Percentiles rank a stretch among this genome's conserved stretches.
These are phyloP conservation scores for Drosophila bocqueti DNA, from an alignment of 1,140 invertebrate species.

Conservation along the genomic window DNA sequence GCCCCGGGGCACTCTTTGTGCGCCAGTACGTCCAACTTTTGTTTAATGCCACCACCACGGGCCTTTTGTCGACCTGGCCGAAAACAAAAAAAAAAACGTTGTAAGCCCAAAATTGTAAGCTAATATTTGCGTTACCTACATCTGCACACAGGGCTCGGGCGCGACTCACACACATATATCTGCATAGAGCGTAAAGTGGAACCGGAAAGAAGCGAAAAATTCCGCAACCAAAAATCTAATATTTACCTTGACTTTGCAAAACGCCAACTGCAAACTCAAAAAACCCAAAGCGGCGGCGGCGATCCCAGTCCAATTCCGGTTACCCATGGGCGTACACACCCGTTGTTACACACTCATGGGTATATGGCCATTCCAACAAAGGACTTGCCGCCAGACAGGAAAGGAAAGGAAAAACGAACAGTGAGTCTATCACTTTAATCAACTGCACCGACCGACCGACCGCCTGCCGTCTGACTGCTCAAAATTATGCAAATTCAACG, in stretches of 20 bases:
- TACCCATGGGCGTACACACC: conserved; percentile 13
- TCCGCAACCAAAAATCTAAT: conserved; percentile 78
- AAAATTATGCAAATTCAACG: conserved; percentile 80
- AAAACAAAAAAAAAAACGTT: conserved; percentile 62
- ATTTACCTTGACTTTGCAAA: conserved; percentile 81
- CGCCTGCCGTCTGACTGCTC: conserved; percentile 39
- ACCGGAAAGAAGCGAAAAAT: conserved; percentile 57
- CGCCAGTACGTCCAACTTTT: conserved; percentile 45
- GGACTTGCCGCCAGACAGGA: conserved; percentile 56
- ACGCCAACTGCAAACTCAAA: conserved; percentile 72
- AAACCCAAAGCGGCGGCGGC: conserved; percentile 22
- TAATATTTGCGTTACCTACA: conserved; percentile 79
- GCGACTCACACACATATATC: conserved; percentile 8
- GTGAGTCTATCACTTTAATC: conserved; percentile 79
- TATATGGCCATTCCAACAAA: conserved; percentile 59
- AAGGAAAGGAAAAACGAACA: conserved; percentile 14
- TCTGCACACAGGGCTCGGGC: conserved; percentile 43
- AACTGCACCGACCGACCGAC: conserved; percentile 55
- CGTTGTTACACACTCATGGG: conserved; percentile 3
- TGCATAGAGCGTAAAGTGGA: conserved; percentile 34
- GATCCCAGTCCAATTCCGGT: conserved; percentile 21
- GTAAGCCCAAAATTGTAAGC: conserved; percentile 80
- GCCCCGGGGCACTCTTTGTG: conserved; percentile 13
- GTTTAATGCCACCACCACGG: conserved; percentile 72
- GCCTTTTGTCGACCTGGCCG: conserved; percentile 61